phyloP scores from a whole-genome alignment of 2,888 invertebrate species.

The Lamproptera curius region DNA sequence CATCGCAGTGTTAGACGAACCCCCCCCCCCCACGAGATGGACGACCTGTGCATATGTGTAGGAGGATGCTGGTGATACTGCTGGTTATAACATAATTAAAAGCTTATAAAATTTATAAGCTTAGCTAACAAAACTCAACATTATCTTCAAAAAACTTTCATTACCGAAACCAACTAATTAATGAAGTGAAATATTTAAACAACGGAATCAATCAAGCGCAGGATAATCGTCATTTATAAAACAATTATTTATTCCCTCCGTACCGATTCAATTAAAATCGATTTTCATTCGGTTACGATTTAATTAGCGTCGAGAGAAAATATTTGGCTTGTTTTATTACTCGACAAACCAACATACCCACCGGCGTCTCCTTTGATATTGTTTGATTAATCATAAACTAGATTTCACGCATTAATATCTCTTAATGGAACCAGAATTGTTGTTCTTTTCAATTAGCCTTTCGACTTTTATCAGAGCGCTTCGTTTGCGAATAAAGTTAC shows the following conservation, averaged over 20 bases:
- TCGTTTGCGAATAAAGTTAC: slow-evolving; percentile 1
- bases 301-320: slow-evolving; percentile 15
- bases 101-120: no score
- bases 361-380: slow-evolving; percentile 17
- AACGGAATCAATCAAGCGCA: no score
- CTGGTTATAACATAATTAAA: no score
- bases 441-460: slow-evolving; percentile 17
- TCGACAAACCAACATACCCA: slow-evolving; percentile 5
- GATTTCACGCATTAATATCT: slow-evolving; percentile 20
- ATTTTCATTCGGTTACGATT: slow-evolving; percentile 12
- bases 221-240: not conserved
- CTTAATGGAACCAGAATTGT: slow-evolving; percentile 13
- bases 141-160: no score
- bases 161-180: no score
- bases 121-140: no score
- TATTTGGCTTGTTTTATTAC: slow-evolving; percentile 17
- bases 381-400: slow-evolving; percentile 20
- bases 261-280: slow-evolving; percentile 9
- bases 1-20: no score
- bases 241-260: not conserved
- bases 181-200: no score
- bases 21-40: no score
- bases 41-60: no score
- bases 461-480: slow-evolving; percentile 2
- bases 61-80: no score